Percentiles rank a stretch among this genome's conserved stretches.
These are phyloP conservation scores for Cisticola juncidis DNA, from an alignment of 2,113 vertebrate species.

Conservation along the genomic window DNA sequence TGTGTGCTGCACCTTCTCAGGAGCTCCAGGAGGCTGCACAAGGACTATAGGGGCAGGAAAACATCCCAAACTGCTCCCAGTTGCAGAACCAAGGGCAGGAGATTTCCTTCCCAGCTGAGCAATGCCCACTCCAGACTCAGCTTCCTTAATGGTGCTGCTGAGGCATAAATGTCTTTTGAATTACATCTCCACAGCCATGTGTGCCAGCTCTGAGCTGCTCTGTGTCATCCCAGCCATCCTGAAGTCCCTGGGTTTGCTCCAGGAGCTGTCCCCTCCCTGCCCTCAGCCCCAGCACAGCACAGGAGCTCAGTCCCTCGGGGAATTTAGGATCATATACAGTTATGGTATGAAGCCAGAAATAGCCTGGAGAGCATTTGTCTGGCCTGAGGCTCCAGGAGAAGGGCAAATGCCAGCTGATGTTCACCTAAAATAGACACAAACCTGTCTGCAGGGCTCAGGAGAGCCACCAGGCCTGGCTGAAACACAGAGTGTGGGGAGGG, in stretches of 20 bases:
- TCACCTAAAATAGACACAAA: background rate
- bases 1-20: background rate
- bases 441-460: background rate
- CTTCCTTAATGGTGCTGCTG: rapidly evolving
- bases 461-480: background rate
- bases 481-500: rapidly evolving
- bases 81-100: background rate
- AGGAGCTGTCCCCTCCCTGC: background rate
- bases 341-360: background rate
- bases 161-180: background rate
- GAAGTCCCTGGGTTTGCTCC: background rate
- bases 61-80: background rate
- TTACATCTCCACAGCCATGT: rapidly evolving
- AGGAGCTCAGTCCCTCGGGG: rapidly evolving
- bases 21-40: background rate
- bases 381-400: background rate
- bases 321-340: background rate
- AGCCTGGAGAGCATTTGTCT: background rate
- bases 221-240: background rate
- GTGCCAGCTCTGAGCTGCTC: background rate
- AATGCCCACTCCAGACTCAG: background rate
- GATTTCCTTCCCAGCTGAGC: background rate
- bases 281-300: background rate
- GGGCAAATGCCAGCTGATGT: background rate
- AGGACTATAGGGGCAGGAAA: background rate